A percentile compares a stretch with the other conserved stretches of the same genome.
Conservation (phyloP, 2,797 vertebrate species). For the Antrozous pallidus region DNA sequence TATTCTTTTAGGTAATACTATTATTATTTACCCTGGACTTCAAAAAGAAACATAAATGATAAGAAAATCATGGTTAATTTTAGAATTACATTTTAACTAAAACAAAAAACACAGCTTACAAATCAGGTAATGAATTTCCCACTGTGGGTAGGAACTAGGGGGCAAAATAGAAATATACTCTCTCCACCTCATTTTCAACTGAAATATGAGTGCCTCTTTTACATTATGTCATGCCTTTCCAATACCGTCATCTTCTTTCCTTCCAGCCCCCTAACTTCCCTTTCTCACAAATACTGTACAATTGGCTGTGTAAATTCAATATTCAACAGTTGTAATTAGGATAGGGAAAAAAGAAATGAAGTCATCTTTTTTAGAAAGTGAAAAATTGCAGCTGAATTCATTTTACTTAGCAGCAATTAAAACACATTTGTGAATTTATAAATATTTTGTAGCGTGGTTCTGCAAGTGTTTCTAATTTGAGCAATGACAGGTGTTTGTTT, state of each 20-base stretch:
- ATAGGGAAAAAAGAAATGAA: conserved; percentile 54
- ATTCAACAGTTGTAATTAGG: conserved; percentile 69
- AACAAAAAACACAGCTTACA: background rate
- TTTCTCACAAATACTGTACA: conserved; percentile 39
- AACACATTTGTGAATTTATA: conserved; percentile 66
- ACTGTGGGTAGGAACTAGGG: background rate
- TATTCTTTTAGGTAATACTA: conserved; percentile 30
- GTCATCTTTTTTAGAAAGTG: conserved; percentile 76
- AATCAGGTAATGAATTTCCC: background rate
- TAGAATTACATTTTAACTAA: background rate
- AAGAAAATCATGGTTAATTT: background rate
- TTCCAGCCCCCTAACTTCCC: background rate
- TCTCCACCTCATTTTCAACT: background rate
- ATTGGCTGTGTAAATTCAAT: conserved; percentile 55
- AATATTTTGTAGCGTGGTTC: conserved; percentile 68
- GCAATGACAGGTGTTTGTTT: conserved; percentile 78
- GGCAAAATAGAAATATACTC: background rate
- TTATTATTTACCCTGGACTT: background rate
- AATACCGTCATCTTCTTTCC: background rate
- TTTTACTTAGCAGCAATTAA: conserved; percentile 64
- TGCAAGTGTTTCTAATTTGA: conserved; percentile 81
- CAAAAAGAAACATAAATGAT: background rate
- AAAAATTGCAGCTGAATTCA: conserved; percentile 67
- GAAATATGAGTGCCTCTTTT: background rate
- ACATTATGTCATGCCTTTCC: conserved; percentile 7